Conservation (phyloP, 2,888 invertebrate species). For the Tenthredo notha region DNA sequence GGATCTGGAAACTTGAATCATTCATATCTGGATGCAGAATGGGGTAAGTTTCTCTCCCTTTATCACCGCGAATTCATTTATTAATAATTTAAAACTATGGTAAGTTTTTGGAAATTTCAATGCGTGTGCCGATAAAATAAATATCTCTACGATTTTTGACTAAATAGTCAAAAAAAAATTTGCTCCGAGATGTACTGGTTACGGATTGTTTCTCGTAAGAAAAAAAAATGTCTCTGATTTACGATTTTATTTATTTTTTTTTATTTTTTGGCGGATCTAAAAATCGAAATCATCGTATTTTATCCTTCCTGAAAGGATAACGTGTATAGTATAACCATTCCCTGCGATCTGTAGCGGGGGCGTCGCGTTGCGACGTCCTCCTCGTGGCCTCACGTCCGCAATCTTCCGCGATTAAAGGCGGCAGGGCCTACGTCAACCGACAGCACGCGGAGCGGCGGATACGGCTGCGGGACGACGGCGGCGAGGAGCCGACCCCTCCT, state of each 20-base stretch:
- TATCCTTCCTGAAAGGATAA: not conserved
- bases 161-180: too few relatives aligned
- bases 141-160: too few relatives aligned
- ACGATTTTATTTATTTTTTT: too few relatives aligned
- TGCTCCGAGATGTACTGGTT: too few relatives aligned
- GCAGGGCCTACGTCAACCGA: not conserved
- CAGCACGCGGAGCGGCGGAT: slow-evolving; percentile 17
- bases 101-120: too few relatives aligned
- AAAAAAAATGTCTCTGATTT: too few relatives aligned
- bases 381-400: slow-evolving; percentile 8
- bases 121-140: too few relatives aligned
- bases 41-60: slow-evolving; percentile 79
- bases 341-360: not conserved
- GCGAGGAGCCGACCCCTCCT: slow-evolving; percentile 62
- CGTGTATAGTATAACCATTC: not conserved
- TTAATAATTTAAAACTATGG: too few relatives aligned
- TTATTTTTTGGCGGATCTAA: not conserved
- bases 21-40: slow-evolving; percentile 77
- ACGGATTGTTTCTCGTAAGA: too few relatives aligned
- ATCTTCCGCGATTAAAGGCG: slow-evolving; percentile 21
- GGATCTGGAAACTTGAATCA: slow-evolving; percentile 4
- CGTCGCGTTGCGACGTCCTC: slow-evolving; percentile 24
- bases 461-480: not conserved
- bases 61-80: not conserved
- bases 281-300: not conserved